Evolutionary conservation across 2,113 vertebrate genomes (phyloP).

Genomic region (Martes martes): DNA sequence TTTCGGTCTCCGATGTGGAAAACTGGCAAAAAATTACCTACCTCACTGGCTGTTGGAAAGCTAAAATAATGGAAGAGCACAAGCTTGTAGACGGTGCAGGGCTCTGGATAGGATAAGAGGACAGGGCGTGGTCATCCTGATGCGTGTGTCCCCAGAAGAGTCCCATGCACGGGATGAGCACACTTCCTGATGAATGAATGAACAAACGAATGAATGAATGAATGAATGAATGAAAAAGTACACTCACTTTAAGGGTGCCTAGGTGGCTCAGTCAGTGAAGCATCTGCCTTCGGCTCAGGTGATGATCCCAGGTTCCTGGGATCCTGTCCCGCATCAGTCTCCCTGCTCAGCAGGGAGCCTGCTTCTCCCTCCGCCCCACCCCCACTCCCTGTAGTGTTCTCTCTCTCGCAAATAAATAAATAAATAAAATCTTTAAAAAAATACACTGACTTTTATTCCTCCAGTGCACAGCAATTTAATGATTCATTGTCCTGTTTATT

Average conservation of each 20-base stretch:
- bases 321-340: too few relatives aligned
- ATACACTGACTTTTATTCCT: neutral
- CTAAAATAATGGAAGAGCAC: fast-evolving
- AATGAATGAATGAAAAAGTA: neutral
- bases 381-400: too few relatives aligned
- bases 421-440: too few relatives aligned
- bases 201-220: neutral
- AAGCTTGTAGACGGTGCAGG: neutral
- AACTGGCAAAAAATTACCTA: neutral
- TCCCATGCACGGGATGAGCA: fast-evolving
- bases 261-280: fast-evolving
- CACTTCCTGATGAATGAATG: neutral
- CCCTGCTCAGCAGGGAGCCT: too few relatives aligned
- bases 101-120: fast-evolving
- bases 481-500: neutral
- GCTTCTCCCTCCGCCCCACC: too few relatives aligned
- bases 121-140: neutral
- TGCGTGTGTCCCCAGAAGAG: fast-evolving
- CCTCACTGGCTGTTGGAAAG: neutral
- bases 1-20: neutral
- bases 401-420: too few relatives aligned
- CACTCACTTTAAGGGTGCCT: neutral
- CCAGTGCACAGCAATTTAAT: neutral
- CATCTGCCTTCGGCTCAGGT: too few relatives aligned
- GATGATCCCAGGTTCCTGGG: too few relatives aligned